These are phyloP conservation scores for Lamproptera curius DNA, from an alignment of 2,888 invertebrate genomes.

Conservation along the genomic window DNA sequence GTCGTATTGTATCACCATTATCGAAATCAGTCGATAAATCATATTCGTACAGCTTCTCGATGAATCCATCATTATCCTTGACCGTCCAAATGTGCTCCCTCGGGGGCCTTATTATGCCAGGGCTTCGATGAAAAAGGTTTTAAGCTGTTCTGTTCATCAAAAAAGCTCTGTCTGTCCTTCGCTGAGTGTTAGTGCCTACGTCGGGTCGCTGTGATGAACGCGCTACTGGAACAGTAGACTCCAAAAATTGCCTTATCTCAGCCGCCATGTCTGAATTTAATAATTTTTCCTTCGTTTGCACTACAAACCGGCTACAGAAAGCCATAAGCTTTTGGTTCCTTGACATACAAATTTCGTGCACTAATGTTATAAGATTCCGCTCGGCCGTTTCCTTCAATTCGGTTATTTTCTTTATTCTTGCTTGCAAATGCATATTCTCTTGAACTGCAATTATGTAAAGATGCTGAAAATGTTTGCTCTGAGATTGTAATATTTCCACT, in stretches of 20 bases:
- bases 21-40: constrained; percentile 48
- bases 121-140: constrained; percentile 36
- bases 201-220: background rate
- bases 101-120: constrained; percentile 54
- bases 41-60: constrained; percentile 64
- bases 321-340: constrained; percentile 51
- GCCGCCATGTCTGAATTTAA: constrained; percentile 45
- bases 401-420: constrained; percentile 44
- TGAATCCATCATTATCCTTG: constrained; percentile 62
- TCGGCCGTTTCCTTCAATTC: constrained; percentile 52
- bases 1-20: constrained; percentile 52
- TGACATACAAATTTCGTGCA: constrained; percentile 53
- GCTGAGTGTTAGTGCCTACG: background rate
- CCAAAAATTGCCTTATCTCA: constrained; percentile 53
- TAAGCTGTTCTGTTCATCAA: constrained; percentile 32
- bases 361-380: constrained; percentile 46
- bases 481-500: constrained; percentile 51
- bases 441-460: constrained; percentile 54
- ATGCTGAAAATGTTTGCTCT: constrained; percentile 55
- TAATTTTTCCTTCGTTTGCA: constrained; percentile 49
- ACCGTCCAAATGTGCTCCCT: constrained; percentile 64
- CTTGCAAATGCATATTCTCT: constrained; percentile 58
- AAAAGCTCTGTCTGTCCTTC: constrained; percentile 29
- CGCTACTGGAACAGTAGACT: constrained; percentile 26
- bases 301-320: constrained; percentile 55